Conservation (phyloP, 2,797 vertebrate species). For the Prunella strophiata region DNA sequence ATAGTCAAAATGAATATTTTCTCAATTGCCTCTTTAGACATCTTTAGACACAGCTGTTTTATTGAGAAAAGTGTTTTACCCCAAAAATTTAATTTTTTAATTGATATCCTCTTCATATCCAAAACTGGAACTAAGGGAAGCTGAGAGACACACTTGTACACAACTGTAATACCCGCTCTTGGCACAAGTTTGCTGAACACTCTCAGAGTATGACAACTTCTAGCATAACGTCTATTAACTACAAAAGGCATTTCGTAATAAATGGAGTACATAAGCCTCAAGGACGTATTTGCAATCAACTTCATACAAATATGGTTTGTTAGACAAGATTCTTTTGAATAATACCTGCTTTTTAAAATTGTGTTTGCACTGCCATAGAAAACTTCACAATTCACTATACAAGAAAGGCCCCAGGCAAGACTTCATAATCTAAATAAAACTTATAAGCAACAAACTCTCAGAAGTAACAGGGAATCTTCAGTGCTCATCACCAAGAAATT, state of each 20-base stretch:
- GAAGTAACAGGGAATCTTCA: background rate
- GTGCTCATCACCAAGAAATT: background rate
- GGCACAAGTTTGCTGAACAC: background rate
- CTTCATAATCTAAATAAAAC: background rate
- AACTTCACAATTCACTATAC: background rate
- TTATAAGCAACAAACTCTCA: background rate
- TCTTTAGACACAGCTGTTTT: background rate
- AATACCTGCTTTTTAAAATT: background rate
- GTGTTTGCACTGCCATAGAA: background rate
- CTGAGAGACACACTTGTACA: background rate
- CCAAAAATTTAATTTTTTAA: rapidly evolving
- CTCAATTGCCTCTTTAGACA: background rate
- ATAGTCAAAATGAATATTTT: background rate
- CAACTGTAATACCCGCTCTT: background rate
- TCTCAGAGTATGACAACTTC: background rate
- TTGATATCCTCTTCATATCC: background rate
- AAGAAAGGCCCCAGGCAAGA: background rate
- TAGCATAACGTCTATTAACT: rapidly evolving
- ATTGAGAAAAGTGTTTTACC: background rate
- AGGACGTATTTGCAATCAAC: background rate
- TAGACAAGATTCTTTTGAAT: background rate
- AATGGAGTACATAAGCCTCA: background rate
- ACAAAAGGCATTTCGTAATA: background rate
- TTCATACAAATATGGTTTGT: background rate
- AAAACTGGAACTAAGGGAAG: background rate